Evolutionary conservation across 2,113 vertebrate genomes (phyloP).

Genomic region (Polypterus senegalus): DNA sequence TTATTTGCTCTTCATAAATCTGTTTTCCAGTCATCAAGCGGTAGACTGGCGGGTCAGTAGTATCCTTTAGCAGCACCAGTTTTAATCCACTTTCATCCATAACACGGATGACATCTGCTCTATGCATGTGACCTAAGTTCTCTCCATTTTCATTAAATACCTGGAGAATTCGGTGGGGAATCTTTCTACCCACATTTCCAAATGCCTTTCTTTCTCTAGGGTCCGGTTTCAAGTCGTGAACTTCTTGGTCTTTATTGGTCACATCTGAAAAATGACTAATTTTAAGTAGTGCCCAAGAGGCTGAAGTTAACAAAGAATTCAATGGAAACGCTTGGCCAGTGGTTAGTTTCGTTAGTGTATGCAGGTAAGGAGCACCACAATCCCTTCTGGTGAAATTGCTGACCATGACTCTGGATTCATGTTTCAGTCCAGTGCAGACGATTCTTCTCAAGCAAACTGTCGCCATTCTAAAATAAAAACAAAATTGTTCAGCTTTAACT

Average conservation of each 20-base stretch:
- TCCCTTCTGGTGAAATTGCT: constrained; percentile 18
- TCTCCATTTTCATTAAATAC: constrained; percentile 60
- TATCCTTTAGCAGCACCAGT: constrained; percentile 50
- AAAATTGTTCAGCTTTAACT: not conserved
- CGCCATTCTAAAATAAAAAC: constrained; percentile 44
- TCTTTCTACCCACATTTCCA: constrained; percentile 62
- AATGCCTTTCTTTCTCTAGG: constrained; percentile 26
- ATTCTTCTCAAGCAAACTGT: constrained; percentile 30
- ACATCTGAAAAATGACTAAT: no score
- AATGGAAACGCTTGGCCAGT: not conserved
- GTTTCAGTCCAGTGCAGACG: constrained; percentile 25
- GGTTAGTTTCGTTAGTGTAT: not conserved
- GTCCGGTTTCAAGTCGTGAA: constrained; percentile 22
- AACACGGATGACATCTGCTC: constrained; percentile 56
- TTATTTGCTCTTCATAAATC: constrained; percentile 69
- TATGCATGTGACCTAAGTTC: constrained; percentile 67
- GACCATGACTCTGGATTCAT: constrained; percentile 9
- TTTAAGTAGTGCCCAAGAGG: not conserved
- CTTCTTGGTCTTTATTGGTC: not conserved
- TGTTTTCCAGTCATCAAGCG: constrained; percentile 74
- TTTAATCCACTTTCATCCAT: constrained; percentile 63
- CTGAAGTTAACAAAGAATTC: not conserved
- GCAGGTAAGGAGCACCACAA: not conserved
- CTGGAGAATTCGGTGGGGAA: constrained; percentile 53
- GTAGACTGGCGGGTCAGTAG: constrained; percentile 63